Evolutionary conservation across 2,888 invertebrate species (phyloP), one percentile per base, ranked within the genome.

Genomic region (Fragum whitleyi): DNA sequence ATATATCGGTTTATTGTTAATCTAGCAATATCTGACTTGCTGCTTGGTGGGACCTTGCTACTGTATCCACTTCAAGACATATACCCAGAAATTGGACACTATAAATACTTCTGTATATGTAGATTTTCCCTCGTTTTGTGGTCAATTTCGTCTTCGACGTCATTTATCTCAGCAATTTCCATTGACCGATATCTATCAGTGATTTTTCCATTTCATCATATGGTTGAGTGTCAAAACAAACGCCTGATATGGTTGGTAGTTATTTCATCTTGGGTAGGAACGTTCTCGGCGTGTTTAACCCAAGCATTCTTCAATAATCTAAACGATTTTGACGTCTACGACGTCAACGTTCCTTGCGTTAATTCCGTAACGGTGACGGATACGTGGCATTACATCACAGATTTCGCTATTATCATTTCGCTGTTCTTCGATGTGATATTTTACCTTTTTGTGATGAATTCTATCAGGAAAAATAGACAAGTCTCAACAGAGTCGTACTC

Each of bases 61-160:
- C 11, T 42, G 23, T 65, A 65, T n/a, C 65, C 42, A 39, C 14
- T 26, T 2, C n/a, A 26, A 9, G 26, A 23, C 26, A 21, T 65
- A 3, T 42, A 42, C 11, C 65, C 65, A 6, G 65, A 65, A 26
- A 3, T 42, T 1, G 29, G 9, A 3, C 65, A 36, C 1, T 65
- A 65, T 42, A 65, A 65, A n/a, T 65, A 65, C 42, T 39, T 65
- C 65, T 65, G 65, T 65, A 65, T 65, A 36, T 23, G 19, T 16
- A 32, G 65, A 21, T 65, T 65, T 23, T n/a, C 29, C 0, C 36
- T 65, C n/a, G 42, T 65, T 9, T 26, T 39, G 21, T 65, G 32
- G 5, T n/a, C 42, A 7, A 26, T 65, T 11, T 5, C 42, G 7
- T 65, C 65, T 2, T 65, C 65, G 11, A 26, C 26, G 36, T n/a